A percentile compares a stretch with the other conserved stretches of the same genome.
These are phyloP conservation scores for Allobates femoralis DNA, from an alignment of 2,797 vertebrate species.

Conservation along the genomic window DNA sequence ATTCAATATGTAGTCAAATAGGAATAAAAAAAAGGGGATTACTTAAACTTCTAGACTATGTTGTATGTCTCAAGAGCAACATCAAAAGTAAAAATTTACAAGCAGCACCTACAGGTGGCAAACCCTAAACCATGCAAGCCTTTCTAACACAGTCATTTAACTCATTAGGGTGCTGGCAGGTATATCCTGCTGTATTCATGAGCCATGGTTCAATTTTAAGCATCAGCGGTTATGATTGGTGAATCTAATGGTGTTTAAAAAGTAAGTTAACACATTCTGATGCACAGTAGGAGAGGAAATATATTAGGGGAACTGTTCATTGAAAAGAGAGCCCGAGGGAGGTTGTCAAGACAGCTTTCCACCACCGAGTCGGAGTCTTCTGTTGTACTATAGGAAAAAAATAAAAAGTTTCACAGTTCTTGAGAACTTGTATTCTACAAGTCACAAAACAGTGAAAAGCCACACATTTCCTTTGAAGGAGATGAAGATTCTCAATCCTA, in stretches of 20 bases:
- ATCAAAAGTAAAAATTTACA: constrained; percentile 66
- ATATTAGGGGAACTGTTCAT: constrained; percentile 60
- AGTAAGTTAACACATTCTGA: constrained; percentile 66
- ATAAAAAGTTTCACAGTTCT: constrained; percentile 51
- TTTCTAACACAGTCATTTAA: constrained; percentile 73
- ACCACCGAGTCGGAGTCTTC: constrained; percentile 64
- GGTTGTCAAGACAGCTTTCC: constrained; percentile 67
- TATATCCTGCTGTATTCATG: constrained; percentile 71
- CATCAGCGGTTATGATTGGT: constrained; percentile 72
- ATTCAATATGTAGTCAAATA: not conserved
- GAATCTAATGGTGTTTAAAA: constrained; percentile 72
- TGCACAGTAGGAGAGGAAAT: constrained; percentile 66
- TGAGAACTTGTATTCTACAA: constrained; percentile 32
- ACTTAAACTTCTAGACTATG: not conserved
- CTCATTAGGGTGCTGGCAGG: constrained; percentile 75
- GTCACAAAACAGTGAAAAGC: constrained; percentile 27
- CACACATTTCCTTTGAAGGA: constrained; percentile 46
- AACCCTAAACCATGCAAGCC: constrained; percentile 61
- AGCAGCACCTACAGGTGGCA: constrained; percentile 70
- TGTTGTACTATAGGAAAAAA: constrained; percentile 60
- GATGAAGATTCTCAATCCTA: constrained; percentile 64
- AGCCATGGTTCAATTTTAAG: constrained; percentile 80
- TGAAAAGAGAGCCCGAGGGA: constrained; percentile 67
- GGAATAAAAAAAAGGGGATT: not conserved
- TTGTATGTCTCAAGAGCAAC: constrained; percentile 24